phyloP scores from a whole-genome alignment of 2,888 invertebrate genomes.

The Drosophila siamana region DNA sequence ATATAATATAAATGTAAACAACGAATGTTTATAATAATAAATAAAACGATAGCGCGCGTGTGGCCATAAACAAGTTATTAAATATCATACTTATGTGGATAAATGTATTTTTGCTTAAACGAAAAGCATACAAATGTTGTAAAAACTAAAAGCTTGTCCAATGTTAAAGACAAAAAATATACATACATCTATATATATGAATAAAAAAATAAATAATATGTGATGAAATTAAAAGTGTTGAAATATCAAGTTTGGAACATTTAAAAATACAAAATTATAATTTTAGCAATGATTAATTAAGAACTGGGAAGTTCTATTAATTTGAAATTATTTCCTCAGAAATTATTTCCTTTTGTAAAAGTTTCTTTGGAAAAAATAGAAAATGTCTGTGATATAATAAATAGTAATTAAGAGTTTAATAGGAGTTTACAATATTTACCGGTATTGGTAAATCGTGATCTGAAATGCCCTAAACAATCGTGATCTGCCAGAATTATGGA shows the following conservation, averaged over 20 bases:
- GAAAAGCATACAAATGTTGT: too few species aligned
- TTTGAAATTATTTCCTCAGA: too few species aligned
- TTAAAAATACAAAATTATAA: neutral
- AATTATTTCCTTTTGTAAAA: too few species aligned
- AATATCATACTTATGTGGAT: slow-evolving; percentile 7
- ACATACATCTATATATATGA: neutral
- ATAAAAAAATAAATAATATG: neutral
- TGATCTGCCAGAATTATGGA: slow-evolving; percentile 40
- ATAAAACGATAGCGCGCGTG: slow-evolving; percentile 16
- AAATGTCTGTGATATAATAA: too few species aligned
- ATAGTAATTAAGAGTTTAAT: neutral
- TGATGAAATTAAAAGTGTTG: neutral
- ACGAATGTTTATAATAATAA: slow-evolving; percentile 21
- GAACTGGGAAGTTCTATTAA: too few species aligned
- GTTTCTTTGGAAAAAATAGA: too few species aligned
- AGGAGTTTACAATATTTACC: neutral
- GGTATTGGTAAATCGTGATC: slow-evolving; percentile 22
- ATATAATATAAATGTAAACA: slow-evolving; percentile 19
- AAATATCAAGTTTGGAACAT: neutral
- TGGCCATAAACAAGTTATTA: slow-evolving; percentile 15
- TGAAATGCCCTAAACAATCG: slow-evolving; percentile 30
- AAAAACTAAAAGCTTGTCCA: neutral
- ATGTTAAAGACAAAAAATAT: neutral
- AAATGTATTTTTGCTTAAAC: neutral
- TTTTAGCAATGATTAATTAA: neutral